Percentiles rank a stretch among this genome's conserved stretches.
Evolutionary conservation across 1,140 invertebrate genomes (phyloP).

Genomic region (Cotesia chilonis): DNA sequence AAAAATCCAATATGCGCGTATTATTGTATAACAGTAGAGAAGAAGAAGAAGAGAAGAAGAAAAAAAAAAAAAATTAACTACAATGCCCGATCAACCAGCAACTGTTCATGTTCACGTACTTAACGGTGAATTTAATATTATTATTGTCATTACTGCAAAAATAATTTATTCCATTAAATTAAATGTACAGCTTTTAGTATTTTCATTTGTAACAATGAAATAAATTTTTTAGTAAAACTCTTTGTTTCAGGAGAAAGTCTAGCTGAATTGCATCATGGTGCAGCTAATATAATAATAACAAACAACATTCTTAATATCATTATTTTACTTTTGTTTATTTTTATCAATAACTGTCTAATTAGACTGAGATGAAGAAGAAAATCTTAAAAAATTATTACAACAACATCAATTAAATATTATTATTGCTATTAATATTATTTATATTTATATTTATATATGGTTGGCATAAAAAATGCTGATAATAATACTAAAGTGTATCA

Average conservation of each 20-base stretch:
- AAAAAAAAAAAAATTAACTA: conserved; percentile 63
- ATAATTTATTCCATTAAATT: not conserved
- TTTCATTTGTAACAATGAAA: not conserved
- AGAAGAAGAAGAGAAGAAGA: too few species aligned
- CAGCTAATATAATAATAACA: conserved; percentile 44
- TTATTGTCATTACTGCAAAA: not conserved
- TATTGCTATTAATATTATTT: too few species aligned
- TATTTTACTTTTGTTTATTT: conserved; percentile 42
- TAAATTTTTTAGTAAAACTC: conserved; percentile 52
- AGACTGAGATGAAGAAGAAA: conserved; percentile 49
- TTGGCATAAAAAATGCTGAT: too few species aligned
- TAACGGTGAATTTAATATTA: conserved; percentile 69
- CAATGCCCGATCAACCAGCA: conserved; percentile 67
- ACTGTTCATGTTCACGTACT: conserved; percentile 77
- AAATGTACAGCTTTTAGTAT: too few species aligned
- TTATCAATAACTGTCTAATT: conserved; percentile 34
- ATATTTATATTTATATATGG: too few species aligned
- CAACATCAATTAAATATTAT: too few species aligned
- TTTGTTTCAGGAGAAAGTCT: conserved; percentile 71
- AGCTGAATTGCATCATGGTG: conserved; percentile 70
- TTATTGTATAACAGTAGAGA: too few species aligned
- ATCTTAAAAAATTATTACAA: conserved; percentile 28
- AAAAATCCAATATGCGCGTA: too few species aligned
- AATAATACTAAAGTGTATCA: too few species aligned
- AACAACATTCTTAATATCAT: conserved; percentile 36